Evolutionary conservation across 1,140 invertebrate species (phyloP), one percentile per base, ranked within the genome.

Genomic region (Holcopasites calliopsidis): DNA sequence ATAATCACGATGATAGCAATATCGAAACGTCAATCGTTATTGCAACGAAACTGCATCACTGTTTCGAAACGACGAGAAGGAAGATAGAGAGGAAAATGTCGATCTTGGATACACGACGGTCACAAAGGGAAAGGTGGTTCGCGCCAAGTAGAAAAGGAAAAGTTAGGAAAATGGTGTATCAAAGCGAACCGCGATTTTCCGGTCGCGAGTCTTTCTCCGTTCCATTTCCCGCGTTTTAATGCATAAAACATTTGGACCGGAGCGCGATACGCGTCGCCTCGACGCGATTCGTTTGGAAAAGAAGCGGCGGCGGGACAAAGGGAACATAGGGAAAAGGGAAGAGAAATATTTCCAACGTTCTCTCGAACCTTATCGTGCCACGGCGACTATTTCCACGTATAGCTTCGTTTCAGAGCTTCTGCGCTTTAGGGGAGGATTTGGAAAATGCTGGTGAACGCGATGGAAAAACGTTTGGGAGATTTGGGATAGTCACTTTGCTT

Each of bases 191-290:
- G 18, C 16, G 55, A 38, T 71, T 71, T 71, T 60, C 52, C 68
- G 40, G 42, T 33, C 35, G 52, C 52, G 38, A 31, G 26, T 57
- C 38, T 69, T 69, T 57, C 66, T 38, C 42, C 68, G 68, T 71
- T 60, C 68, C 42, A 71, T 50, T 71, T 71, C 68, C 57, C 44
- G 23, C 47, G 55, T 61, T 71, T 71, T 71, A 71, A 71, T 71
- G 68, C 68, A 71, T 71, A 61, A 71, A 71, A 71, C 68, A 71
- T 71, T 61, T 71, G 21, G 54, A n/a, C 28, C 38, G n/a, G n/a
- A 18, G 58, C 50, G 35, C 35, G 64, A 54, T 66, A 54, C 66
- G n/a, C 52, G 38, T 18, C 52, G 28, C 28, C 26, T 40, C 18
- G 10, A 26, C 31, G 21, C 68, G 55, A 69, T 69, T 52, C 66